Conservation (phyloP, 2,113 vertebrate species). For the Daboia siamensis region DNA sequence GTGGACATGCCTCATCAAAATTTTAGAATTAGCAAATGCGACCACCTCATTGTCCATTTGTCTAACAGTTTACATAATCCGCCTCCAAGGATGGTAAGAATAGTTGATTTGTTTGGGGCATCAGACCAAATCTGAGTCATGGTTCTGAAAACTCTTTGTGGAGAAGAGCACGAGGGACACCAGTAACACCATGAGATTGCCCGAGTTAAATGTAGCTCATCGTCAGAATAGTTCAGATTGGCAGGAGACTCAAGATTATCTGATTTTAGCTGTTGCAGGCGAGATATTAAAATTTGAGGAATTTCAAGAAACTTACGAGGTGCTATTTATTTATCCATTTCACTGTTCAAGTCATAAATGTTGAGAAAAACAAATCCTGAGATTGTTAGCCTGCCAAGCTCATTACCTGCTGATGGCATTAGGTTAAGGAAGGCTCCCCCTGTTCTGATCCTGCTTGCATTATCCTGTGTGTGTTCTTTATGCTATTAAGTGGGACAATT, state of each 20-base stretch:
- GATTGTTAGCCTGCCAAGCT: not conserved
- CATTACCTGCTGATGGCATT: not conserved
- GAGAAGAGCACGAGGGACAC: not conserved
- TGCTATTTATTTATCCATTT: not conserved
- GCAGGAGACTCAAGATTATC: not conserved
- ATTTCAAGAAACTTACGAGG: not conserved
- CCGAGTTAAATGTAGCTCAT: not conserved
- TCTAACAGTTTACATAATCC: not conserved
- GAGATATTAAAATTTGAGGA: not conserved
- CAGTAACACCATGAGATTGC: no score
- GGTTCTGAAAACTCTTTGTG: not conserved
- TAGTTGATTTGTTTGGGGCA: not conserved
- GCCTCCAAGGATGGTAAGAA: not conserved
- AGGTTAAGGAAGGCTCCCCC: not conserved
- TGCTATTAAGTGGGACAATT: slow-evolving; percentile 6
- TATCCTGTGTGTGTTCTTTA: not conserved
- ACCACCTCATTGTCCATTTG: not conserved
- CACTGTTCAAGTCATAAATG: not conserved
- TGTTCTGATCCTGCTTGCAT: not conserved
- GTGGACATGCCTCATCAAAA: not conserved
- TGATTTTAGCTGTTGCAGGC: not conserved
- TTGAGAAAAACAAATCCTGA: not conserved
- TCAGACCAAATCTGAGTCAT: not conserved
- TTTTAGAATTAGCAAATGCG: not conserved
- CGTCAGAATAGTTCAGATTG: not conserved